Evolutionary conservation across 2,113 vertebrate species (phyloP).

Genomic region (Laticauda laticaudata): DNA sequence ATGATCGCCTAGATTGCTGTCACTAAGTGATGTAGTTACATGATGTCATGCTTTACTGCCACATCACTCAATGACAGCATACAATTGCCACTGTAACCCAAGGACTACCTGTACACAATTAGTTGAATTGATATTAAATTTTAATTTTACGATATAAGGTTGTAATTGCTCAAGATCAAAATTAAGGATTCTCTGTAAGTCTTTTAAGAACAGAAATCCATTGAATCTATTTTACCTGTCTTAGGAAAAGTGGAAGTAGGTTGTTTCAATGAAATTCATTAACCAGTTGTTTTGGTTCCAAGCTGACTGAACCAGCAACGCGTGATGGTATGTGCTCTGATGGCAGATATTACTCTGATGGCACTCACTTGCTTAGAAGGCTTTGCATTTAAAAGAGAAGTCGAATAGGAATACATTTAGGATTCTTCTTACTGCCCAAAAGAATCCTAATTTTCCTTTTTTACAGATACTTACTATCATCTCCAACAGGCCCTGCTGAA

Average conservation of each 20-base stretch:
- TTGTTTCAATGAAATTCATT: neutral
- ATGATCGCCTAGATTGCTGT: neutral
- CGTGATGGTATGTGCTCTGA: neutral
- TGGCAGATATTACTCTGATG: neutral
- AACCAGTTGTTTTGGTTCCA: neutral
- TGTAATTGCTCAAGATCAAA: neutral
- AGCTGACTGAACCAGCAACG: neutral
- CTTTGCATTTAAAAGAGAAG: neutral
- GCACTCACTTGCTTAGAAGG: neutral
- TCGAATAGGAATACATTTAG: neutral
- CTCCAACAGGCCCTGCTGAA: slow-evolving; percentile 96
- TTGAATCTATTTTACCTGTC: neutral
- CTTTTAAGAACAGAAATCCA: neutral
- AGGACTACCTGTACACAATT: neutral
- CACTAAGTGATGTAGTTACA: neutral
- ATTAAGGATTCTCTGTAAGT: neutral
- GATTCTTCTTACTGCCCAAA: rapidly evolving
- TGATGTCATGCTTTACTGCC: neutral
- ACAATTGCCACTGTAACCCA: neutral
- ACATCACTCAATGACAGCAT: neutral
- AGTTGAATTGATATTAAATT: neutral
- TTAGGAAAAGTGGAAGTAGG: neutral
- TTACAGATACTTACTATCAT: slow-evolving; percentile 77
- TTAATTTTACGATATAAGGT: neutral
- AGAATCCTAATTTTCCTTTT: neutral